These are phyloP conservation scores for Thamnaconus septentrionalis DNA, from an alignment of 2,113 vertebrate species.

Conservation along the genomic window DNA sequence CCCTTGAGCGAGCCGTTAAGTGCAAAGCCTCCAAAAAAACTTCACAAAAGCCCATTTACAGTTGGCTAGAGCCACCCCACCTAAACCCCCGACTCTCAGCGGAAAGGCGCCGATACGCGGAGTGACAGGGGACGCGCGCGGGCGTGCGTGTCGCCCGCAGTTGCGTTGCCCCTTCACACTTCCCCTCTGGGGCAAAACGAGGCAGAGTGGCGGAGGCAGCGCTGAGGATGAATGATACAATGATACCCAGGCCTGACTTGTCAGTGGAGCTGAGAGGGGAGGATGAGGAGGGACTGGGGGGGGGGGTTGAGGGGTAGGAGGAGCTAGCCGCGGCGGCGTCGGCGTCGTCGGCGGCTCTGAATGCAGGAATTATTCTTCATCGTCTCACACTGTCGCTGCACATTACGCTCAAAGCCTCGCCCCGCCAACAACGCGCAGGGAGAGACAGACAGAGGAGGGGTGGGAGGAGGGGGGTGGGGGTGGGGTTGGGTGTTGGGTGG, in stretches of 20 bases:
- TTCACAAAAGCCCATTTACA: slow-evolving; percentile 77
- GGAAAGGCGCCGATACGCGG: slow-evolving; percentile 53
- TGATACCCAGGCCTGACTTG: slow-evolving; percentile 83
- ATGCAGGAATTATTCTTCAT: slow-evolving; percentile 87
- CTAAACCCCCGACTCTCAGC: slow-evolving; percentile 30
- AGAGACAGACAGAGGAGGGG: too few relatives aligned
- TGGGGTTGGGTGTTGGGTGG: too few relatives aligned
- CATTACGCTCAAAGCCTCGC: slow-evolving; percentile 83
- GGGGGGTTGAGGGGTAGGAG: slow-evolving; percentile 31
- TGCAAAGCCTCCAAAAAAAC: slow-evolving; percentile 74
- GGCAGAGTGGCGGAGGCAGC: slow-evolving; percentile 66
- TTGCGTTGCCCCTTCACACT: slow-evolving; percentile 64
- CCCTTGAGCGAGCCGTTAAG: slow-evolving; percentile 79
- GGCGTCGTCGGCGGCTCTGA: slow-evolving; percentile 73
- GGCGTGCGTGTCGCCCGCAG: slow-evolving; percentile 9
- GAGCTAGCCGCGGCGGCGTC: slow-evolving; percentile 46
- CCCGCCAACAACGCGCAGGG: slow-evolving; percentile 28
- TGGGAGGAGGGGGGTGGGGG: too few relatives aligned
- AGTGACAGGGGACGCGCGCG: slow-evolving; percentile 39
- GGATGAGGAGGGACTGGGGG: slow-evolving; percentile 69
- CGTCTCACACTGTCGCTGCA: slow-evolving; percentile 84
- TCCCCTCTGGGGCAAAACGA: slow-evolving; percentile 65
- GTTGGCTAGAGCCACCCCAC: slow-evolving; percentile 53
- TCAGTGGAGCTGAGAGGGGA: slow-evolving; percentile 65
- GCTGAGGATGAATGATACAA: slow-evolving; percentile 81